Evolutionary conservation across 2,888 invertebrate genomes (phyloP), one percentile per base, ranked within the genome.

Genomic region (Pyralis farinalis): DNA sequence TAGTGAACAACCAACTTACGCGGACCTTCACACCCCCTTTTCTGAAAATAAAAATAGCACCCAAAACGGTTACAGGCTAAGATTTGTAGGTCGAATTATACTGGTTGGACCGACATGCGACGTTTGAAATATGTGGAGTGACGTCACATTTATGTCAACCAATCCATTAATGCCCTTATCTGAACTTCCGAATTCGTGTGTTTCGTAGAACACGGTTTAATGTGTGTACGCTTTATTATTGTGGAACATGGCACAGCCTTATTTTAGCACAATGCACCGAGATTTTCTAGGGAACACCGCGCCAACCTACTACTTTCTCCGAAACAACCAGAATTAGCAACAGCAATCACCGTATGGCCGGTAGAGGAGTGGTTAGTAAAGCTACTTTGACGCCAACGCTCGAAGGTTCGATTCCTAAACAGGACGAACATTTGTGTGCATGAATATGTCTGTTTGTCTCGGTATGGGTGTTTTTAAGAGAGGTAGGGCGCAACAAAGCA

Each of bases 101-200:
- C 27, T 72, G 72, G 85, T 37, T 46, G 44, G 29, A 37, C 38
- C 49, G 66, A 71, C 85, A 85, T 85, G 85, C 86, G 76, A 85
- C 74, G 71, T 58, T 71, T 81, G 81, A 86, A 86, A 86, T 84
- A 85, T 85, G 82, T 85, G 83, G 65, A 69, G 76, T 86, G 87
- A 86, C 87, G 87, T 85, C 85, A 87, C 85, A 74, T 84, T 86
- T 84, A 83, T 86, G 86, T 86, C 84, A 85, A 77, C 81, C 82
- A 86, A 86, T 88, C 86, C 85, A 85, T 87, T 87, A 85, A 80
- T 80, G 73, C 63, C 73, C 81, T 86, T 88, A 88, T 87, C 87
- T 83, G 51, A 65, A 77, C 81, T 83, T 82, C 84, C 83, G 80
- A 83, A 82, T 78, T 83, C 80, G 81, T 84, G 81, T 84, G 79